Conservation (phyloP, 2,797 vertebrate species). For the Notolepis coatsorum region DNA sequence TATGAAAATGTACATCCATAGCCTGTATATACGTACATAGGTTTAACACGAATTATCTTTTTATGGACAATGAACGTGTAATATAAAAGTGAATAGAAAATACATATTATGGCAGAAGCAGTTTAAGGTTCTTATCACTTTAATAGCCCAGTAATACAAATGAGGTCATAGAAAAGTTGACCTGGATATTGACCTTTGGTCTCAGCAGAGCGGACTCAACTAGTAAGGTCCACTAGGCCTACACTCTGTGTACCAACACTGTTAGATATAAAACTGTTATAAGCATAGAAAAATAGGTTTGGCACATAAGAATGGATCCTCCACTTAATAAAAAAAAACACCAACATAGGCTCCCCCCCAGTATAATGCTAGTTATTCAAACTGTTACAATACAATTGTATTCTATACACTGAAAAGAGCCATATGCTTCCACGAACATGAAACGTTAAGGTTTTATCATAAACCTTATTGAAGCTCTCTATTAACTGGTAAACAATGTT, state of each 20-base stretch:
- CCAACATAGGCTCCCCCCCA: no score
- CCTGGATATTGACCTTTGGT: slow-evolving; percentile 1
- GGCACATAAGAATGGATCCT: not conserved
- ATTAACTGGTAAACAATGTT: slow-evolving; percentile 3
- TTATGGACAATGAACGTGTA: not conserved
- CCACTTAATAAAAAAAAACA: no score
- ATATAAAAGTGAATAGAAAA: not conserved
- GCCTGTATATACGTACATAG: no score
- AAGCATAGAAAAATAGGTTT: not conserved
- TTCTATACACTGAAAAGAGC: not conserved
- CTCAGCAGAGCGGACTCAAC: not conserved
- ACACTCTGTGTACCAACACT: no score
- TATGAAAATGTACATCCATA: no score
- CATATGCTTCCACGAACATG: not conserved
- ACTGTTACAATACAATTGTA: not conserved
- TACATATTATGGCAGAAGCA: not conserved
- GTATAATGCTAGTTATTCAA: not conserved
- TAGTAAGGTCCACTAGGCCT: not conserved
- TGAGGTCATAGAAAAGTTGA: slow-evolving; percentile 41
- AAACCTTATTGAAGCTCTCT: no score
- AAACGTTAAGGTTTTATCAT: not conserved
- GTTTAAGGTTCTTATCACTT: not conserved
- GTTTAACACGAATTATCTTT: not conserved
- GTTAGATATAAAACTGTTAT: not conserved
- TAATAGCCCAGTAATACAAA: slow-evolving; percentile 38